Evolutionary conservation across 2,113 vertebrate species (phyloP).

Genomic region (Scytalopus superciliaris): DNA sequence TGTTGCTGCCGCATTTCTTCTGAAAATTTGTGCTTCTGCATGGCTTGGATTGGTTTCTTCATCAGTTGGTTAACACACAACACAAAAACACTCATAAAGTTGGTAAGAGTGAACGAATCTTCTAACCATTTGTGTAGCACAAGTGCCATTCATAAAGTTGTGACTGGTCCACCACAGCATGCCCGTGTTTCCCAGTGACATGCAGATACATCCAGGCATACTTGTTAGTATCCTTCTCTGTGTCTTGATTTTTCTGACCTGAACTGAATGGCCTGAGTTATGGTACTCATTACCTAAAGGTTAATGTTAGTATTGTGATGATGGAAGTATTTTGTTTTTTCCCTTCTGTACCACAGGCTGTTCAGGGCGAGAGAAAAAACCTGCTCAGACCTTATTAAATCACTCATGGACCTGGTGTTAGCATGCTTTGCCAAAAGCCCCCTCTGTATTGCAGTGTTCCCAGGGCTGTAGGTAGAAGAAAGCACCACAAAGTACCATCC

Average conservation of each 20-base stretch:
- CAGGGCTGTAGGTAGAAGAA: neutral
- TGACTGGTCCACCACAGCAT: neutral
- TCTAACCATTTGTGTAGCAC: fast-evolving
- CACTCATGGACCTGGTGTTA: neutral
- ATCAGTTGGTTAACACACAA: neutral
- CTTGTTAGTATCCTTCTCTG: neutral
- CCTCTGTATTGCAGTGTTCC: neutral
- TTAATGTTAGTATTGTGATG: neutral
- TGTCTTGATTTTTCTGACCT: neutral
- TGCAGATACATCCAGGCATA: neutral
- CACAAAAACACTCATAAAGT: neutral
- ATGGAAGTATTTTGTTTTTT: neutral
- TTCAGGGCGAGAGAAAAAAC: neutral
- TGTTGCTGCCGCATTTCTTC: neutral
- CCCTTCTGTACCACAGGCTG: neutral
- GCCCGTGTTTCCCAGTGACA: fast-evolving
- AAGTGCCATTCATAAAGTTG: fast-evolving
- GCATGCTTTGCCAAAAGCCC: neutral
- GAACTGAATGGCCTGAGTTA: slow-evolving; percentile 5
- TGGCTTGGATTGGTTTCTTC: neutral
- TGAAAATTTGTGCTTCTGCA: neutral
- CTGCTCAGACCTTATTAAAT: neutral
- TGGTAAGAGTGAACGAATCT: neutral
- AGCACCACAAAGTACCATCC: neutral
- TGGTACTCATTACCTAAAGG: slow-evolving; percentile 32